These are phyloP conservation scores for Creontiades dilutus DNA, from an alignment of 2,888 invertebrate species.

Conservation along the genomic window DNA sequence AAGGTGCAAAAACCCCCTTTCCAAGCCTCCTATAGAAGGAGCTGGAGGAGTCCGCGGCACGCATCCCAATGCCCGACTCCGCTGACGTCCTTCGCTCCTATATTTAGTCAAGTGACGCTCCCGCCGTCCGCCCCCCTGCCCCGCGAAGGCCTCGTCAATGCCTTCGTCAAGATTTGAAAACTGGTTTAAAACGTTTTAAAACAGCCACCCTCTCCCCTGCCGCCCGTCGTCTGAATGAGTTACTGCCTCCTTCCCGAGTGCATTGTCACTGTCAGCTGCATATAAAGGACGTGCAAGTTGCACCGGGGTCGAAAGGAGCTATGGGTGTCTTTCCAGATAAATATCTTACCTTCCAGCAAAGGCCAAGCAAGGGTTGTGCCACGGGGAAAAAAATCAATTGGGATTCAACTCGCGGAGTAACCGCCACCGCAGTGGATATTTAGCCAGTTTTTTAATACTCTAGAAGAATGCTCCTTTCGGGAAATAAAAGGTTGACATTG, in stretches of 20 bases:
- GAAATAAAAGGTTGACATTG: constrained; percentile 37
- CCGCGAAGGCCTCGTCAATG: constrained; percentile 60
- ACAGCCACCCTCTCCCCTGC: constrained; percentile 65
- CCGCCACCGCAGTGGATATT: constrained; percentile 64
- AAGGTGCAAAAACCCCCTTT: constrained; percentile 66
- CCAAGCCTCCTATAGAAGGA: not conserved
- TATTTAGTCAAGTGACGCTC: constrained; percentile 73
- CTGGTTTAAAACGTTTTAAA: constrained; percentile 74
- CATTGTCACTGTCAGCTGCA: constrained; percentile 73
- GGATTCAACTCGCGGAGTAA: constrained; percentile 61
- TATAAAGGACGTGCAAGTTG: constrained; percentile 67
- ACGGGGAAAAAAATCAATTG: constrained; percentile 60
- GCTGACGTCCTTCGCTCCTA: constrained; percentile 72
- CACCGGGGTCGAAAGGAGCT: constrained; percentile 66
- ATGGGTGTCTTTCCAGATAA: constrained; percentile 72
- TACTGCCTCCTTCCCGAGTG: constrained; percentile 70
- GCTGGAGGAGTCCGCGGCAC: constrained; percentile 13
- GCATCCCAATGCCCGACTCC: constrained; percentile 65
- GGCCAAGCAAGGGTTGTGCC: constrained; percentile 61
- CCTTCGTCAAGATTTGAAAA: constrained; percentile 73
- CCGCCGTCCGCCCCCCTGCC: constrained; percentile 58
- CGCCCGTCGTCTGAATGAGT: constrained; percentile 72
- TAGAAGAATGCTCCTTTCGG: constrained; percentile 41
- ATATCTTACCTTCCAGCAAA: constrained; percentile 68
- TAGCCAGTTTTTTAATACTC: constrained; percentile 63